Percentiles rank a stretch among this genome's conserved stretches.
These are phyloP conservation scores for Clarias fuscus DNA, from an alignment of 2,797 vertebrate genomes.

Conservation along the genomic window DNA sequence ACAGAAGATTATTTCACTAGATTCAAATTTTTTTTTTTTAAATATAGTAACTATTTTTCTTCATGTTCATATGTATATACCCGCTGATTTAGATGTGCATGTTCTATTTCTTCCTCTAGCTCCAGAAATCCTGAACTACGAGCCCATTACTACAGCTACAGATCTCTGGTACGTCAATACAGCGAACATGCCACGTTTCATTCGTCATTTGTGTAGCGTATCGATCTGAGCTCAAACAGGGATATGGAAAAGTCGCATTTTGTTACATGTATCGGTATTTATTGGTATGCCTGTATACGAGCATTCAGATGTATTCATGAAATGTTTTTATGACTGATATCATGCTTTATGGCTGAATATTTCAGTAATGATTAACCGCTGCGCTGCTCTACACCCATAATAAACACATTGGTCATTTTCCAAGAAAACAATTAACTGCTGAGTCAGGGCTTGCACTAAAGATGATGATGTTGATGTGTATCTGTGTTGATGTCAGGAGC, in stretches of 20 bases:
- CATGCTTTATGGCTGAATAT: neutral
- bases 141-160: slow-evolving; percentile 93
- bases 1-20: neutral
- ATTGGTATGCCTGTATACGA: neutral
- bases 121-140: slow-evolving; percentile 95
- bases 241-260: neutral
- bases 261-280: neutral
- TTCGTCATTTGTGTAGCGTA: neutral
- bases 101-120: slow-evolving; percentile 70
- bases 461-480: neutral
- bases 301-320: neutral
- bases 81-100: neutral
- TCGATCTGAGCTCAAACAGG: neutral
- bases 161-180: slow-evolving; percentile 89
- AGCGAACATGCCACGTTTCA: neutral
- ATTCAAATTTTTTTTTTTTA: neutral
- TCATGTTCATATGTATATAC: neutral
- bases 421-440: neutral
- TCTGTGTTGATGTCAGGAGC: slow-evolving; percentile 75
- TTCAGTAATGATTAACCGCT: neutral
- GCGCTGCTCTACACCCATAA: neutral
- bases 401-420: neutral
- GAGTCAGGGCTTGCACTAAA: neutral
- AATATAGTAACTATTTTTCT: neutral
- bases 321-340: neutral